Evolutionary conservation across 2,797 vertebrate genomes (phyloP).

Genomic region (Halcyon badia): DNA sequence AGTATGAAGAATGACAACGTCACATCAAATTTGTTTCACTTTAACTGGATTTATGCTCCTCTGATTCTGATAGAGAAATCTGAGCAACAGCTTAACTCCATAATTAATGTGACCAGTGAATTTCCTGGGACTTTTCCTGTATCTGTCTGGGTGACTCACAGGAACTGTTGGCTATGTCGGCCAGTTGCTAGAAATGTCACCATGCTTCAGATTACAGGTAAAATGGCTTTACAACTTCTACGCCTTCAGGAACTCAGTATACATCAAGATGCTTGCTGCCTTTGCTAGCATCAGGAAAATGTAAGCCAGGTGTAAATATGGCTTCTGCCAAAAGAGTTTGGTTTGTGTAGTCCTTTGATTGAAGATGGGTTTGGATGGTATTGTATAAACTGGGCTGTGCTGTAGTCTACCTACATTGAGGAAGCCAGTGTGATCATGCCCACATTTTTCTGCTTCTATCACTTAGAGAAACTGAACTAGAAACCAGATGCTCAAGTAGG

Average conservation of each 20-base stretch:
- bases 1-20: neutral
- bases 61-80: slow-evolving; percentile 72
- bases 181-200: slow-evolving; percentile 60
- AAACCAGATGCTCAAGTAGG: neutral
- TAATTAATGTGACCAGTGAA: slow-evolving; percentile 47
- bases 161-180: slow-evolving; percentile 70
- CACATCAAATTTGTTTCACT: slow-evolving; percentile 44
- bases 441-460: neutral
- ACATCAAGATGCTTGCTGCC: neutral
- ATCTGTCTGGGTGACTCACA: slow-evolving; percentile 77
- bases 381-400: neutral
- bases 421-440: neutral
- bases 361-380: neutral
- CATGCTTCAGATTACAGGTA: slow-evolving; percentile 76
- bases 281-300: neutral
- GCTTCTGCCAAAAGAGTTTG: neutral
- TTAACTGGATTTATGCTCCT: slow-evolving; percentile 80
- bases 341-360: neutral
- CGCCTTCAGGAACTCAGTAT: neutral
- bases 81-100: neutral
- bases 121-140: slow-evolving; percentile 66
- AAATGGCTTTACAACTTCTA: neutral
- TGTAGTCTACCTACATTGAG: neutral
- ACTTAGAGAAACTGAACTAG: neutral
- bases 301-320: neutral